Evolutionary conservation across 2,888 invertebrate genomes (phyloP), one percentile per base, ranked within the genome.

Genomic region (Rhamnusium bicolor): DNA sequence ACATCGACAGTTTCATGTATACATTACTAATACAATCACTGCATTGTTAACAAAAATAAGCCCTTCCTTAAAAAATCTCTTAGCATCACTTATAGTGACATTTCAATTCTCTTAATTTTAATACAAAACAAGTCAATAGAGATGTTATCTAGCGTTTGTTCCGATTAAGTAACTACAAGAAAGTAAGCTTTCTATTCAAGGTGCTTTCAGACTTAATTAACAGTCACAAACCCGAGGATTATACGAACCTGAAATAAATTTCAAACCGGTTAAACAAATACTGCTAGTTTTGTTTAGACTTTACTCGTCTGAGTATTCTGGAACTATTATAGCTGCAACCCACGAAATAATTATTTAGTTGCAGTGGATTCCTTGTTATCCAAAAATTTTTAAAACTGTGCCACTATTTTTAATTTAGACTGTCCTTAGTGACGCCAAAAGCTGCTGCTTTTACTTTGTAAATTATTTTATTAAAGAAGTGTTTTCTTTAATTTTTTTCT

Each of bases 141-240:
- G 54, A 56, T 56, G 7, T 24, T 56, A 56, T 56, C 54, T 56
- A 7, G 40, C 54, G 27, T 16, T 14, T 56, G 27, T 12, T 54
- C 21, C 53, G 12, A 40, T 40, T 40, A 40, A 12, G 40, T 27
- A 24, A 56, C 14, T 14, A 56, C 54, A 14, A 56, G 14, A 27
- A 27, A 56, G 27, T 27, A 56, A 56, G 54, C 54, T 56, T 56
- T 56, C 54, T 27, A 56, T 27, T 24, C 24, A 14, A 56, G 14
- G 24, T n/a, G 16, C 54, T 56, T 56, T 56, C 40, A n/a, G 54
- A 12, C 54, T 56, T 56, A 56, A 56, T 56, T 56, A 56, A 56
- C 54, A 56, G n/a, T 27, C 14, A 56, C 54, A 54, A 21, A 24
- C 27, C 14, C 54, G 24, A 27, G 27, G 54, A 56, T 27, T 56